These are phyloP conservation scores for Salvator merianae DNA, from an alignment of 2,113 vertebrate species.

Conservation along the genomic window DNA sequence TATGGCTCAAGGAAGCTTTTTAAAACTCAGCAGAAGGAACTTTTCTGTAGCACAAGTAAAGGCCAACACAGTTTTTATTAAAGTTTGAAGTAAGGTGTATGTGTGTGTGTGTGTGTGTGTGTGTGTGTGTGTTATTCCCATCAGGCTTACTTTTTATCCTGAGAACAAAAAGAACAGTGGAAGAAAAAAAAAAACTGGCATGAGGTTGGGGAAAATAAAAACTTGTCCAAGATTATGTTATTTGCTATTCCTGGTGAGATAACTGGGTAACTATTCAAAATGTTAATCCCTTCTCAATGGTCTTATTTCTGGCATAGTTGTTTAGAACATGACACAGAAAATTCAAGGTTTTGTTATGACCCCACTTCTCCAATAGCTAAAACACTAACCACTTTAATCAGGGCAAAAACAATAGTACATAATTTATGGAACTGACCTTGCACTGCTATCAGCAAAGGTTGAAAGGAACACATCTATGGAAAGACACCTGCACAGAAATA, in stretches of 20 bases:
- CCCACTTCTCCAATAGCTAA: neutral
- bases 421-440: neutral
- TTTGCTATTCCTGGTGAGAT: constrained; percentile 7
- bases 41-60: constrained; percentile 26
- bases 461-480: neutral
- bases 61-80: constrained; percentile 26
- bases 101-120: neutral
- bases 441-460: neutral
- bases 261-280: neutral
- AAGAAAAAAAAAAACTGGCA: neutral
- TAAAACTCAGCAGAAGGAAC: constrained; percentile 2
- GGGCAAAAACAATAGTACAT: neutral
- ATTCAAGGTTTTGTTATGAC: neutral
- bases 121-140: neutral
- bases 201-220: neutral
- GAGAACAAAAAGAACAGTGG: neutral
- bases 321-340: constrained; percentile 33
- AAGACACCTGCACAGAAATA: neutral
- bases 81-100: constrained; percentile 24
- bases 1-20: neutral
- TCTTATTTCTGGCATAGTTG: neutral
- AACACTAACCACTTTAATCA: neutral
- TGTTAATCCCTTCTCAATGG: neutral
- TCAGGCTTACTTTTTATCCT: neutral
- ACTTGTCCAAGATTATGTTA: neutral